Conservation (phyloP, 92 coral and sea anemone genomes). For the Bergia puertoricense region DNA sequence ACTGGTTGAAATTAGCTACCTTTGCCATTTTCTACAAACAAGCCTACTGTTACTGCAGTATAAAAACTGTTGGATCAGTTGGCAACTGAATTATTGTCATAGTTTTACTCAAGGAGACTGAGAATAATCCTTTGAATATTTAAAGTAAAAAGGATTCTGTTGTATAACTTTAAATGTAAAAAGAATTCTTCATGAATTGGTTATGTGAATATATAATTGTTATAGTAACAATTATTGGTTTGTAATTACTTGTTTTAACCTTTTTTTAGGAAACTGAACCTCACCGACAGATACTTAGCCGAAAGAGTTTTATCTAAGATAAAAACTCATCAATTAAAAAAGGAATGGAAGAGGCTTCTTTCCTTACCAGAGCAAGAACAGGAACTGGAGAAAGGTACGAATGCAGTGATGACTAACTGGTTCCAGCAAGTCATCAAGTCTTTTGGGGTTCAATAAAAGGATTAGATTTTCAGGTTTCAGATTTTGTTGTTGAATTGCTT, state of each 20-base stretch:
- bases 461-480: background rate
- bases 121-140: no score
- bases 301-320: constrained; percentile 59
- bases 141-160: no score
- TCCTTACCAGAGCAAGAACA: constrained; percentile 65
- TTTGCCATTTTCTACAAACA: no score
- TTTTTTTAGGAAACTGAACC: constrained; percentile 59
- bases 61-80: no score
- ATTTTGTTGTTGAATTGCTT: background rate
- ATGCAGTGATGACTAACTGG: background rate
- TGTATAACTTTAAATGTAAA: no score
- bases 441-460: background rate
- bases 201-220: no score
- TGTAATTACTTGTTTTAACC: background rate
- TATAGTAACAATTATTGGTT: background rate
- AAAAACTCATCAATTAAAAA: constrained; percentile 54
- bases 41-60: no score
- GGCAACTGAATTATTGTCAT: no score
- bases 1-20: no score
- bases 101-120: no score
- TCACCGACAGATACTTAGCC: constrained; percentile 82
- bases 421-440: background rate
- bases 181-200: no score
- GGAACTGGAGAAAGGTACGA: constrained; percentile 76
- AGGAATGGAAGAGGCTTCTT: constrained; percentile 68